phyloP scores from a whole-genome alignment of 2,113 vertebrate species.

The Erinaceus europaeus region DNA sequence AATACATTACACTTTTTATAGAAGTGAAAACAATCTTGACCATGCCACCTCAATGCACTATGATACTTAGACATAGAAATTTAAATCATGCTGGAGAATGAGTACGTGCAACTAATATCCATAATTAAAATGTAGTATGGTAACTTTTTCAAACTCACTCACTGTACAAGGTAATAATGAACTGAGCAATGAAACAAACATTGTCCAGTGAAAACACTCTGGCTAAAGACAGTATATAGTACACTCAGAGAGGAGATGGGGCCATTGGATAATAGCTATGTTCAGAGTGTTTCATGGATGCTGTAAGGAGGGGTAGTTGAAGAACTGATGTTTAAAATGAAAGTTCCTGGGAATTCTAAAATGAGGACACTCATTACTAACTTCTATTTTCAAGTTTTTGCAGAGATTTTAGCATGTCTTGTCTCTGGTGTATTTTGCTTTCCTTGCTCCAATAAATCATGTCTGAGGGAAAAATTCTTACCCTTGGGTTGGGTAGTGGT shows the following conservation, averaged over 20 bases:
- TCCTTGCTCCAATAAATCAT: not conserved
- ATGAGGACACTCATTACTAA: not conserved
- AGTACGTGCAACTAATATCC: not conserved
- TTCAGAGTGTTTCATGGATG: not conserved
- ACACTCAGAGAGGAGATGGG: not conserved
- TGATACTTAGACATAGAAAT: not conserved
- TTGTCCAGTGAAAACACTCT: no score
- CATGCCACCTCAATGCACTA: not conserved
- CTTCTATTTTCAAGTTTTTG: not conserved
- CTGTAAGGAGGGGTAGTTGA: not conserved
- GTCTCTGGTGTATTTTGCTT: not conserved
- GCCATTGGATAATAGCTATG: not conserved
- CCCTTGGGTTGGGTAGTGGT: no score
- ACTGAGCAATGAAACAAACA: no score
- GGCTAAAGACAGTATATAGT: not conserved
- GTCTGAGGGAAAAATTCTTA: not conserved
- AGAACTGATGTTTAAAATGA: not conserved
- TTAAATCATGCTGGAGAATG: not conserved
- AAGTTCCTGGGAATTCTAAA: not conserved
- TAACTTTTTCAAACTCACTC: no score
- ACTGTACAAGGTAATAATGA: no score
- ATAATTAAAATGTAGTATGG: no score
- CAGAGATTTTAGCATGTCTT: slow-evolving; percentile 6
- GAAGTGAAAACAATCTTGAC: not conserved
- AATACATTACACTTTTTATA: not conserved